Conservation (phyloP, 2,888 invertebrate species). For the Platycheirus rosarum region DNA sequence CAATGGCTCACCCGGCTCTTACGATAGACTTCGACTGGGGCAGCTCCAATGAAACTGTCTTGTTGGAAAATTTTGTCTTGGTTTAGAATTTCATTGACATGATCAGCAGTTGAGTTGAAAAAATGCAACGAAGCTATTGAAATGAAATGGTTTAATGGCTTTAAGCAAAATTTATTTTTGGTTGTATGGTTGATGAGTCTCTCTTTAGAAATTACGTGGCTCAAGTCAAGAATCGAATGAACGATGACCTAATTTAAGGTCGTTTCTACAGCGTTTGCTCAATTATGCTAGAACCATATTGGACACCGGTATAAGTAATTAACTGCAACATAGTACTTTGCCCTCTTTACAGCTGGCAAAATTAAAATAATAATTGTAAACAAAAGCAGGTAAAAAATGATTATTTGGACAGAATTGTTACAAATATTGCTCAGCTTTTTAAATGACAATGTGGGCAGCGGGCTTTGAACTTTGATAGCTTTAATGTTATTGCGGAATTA, state of each 20-base stretch:
- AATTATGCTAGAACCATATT: conserved; percentile 24
- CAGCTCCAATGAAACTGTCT: conserved; percentile 6
- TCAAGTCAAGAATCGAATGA: conserved; percentile 69
- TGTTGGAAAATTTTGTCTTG: conserved; percentile 15
- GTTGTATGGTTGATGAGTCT: not conserved
- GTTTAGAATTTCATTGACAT: conserved; percentile 64
- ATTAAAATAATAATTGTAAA: conserved; percentile 59
- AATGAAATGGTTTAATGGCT: conserved; percentile 48
- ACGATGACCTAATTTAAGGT: conserved; percentile 52
- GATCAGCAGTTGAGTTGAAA: conserved; percentile 51
- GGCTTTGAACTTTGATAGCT: conserved; percentile 49
- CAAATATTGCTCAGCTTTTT: conserved; percentile 36
- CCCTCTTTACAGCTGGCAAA: conserved; percentile 42
- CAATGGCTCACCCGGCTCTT: conserved; percentile 38
- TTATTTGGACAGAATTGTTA: conserved; percentile 50
- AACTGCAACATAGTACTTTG: not conserved
- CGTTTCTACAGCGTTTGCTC: conserved; percentile 47
- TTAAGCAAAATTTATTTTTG: not conserved
- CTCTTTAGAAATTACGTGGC: not conserved
- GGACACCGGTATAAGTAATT: not conserved
- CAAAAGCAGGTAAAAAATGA: conserved; percentile 54
- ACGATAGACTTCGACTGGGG: conserved; percentile 37
- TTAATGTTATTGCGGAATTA: not conserved
- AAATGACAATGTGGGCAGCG: not conserved
- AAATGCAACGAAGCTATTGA: conserved; percentile 1